Evolutionary conservation across 2,888 invertebrate species (phyloP).

Genomic region (Volucella zonaria): DNA sequence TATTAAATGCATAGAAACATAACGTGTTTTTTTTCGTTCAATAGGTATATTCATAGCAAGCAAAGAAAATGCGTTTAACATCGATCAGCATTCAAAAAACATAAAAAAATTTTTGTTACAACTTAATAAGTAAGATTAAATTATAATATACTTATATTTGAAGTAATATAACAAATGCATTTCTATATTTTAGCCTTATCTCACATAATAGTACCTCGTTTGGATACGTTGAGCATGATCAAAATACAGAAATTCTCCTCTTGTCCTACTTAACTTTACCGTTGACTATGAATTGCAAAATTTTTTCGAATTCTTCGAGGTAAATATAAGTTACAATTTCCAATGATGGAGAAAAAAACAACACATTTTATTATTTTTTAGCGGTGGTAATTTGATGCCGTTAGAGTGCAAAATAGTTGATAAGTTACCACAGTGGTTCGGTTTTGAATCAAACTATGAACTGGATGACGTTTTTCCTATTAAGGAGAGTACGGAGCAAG

Average conservation of each 20-base stretch:
- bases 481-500: conserved; percentile 83
- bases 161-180: not conserved
- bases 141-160: not conserved
- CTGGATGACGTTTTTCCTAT: conserved; percentile 90
- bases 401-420: conserved; percentile 91
- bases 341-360: conserved; percentile 16
- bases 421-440: conserved; percentile 89
- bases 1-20: not conserved
- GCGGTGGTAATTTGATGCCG: conserved; percentile 84
- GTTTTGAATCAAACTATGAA: conserved; percentile 89
- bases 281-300: conserved; percentile 77
- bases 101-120: conserved; percentile 59
- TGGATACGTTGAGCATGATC: conserved; percentile 78
- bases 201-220: conserved; percentile 78
- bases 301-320: conserved; percentile 78
- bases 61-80: conserved; percentile 85
- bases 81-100: conserved; percentile 39
- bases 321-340: conserved; percentile 75
- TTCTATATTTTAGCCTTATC: conserved; percentile 66
- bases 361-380: conserved; percentile 78
- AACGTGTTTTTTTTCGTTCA: not conserved
- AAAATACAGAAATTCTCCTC: conserved; percentile 78
- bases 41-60: conserved; percentile 88
- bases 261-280: conserved; percentile 78
- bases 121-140: conserved; percentile 52